Conservation (phyloP, 2,113 vertebrate species). For the Myotis davidii region DNA sequence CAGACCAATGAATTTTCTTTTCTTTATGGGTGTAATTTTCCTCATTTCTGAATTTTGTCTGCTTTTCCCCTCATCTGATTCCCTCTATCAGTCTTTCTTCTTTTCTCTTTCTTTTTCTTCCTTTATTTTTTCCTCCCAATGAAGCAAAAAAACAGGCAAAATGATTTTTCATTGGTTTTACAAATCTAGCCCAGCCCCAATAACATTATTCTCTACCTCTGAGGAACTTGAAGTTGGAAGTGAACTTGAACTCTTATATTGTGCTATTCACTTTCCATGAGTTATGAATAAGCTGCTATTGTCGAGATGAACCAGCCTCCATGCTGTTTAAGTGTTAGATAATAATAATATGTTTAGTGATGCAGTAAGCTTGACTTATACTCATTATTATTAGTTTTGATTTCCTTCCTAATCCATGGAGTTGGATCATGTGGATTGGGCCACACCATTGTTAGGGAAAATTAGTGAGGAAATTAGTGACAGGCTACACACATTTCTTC, state of each 20-base stretch:
- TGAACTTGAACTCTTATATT: conserved; percentile 46
- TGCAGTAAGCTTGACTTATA: conserved; percentile 61
- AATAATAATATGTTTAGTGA: conserved; percentile 65
- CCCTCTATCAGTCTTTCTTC: background rate
- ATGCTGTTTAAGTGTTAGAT: conserved; percentile 70
- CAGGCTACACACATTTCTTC: conserved; percentile 35
- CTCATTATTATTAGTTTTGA: conserved; percentile 61
- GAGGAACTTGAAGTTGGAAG: background rate
- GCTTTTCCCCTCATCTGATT: background rate
- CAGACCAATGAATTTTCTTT: background rate
- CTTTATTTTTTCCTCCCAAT: background rate
- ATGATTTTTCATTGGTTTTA: conserved; percentile 31
- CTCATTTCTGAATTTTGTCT: background rate
- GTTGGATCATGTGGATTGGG: conserved; percentile 51
- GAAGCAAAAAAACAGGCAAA: conserved; percentile 12
- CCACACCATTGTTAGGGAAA: conserved; percentile 62
- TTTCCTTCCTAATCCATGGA: conserved; percentile 57
- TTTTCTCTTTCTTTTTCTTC: background rate
- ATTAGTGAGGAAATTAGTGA: conserved; percentile 67
- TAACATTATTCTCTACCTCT: background rate
- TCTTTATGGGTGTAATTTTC: background rate
- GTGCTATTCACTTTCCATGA: conserved; percentile 34
- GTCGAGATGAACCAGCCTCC: conserved; percentile 39
- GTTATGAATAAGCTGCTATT: conserved; percentile 31
- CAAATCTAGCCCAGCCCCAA: background rate